Percentiles rank a stretch among this genome's conserved stretches.
These are phyloP conservation scores for Acomys russatus DNA, from an alignment of 2,797 vertebrate genomes.

Conservation along the genomic window DNA sequence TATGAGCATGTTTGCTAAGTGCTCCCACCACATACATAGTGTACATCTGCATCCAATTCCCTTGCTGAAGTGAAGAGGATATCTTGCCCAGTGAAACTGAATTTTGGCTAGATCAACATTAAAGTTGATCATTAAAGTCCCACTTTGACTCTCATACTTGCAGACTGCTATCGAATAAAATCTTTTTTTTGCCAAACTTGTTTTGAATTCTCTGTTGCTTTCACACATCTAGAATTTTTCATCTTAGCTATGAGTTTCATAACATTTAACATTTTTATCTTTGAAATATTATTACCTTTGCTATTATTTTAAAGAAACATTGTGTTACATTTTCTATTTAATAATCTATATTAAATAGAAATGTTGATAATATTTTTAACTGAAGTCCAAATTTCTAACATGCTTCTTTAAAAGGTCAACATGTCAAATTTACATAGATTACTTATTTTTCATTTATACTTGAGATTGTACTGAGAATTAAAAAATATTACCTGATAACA, in stretches of 20 bases:
- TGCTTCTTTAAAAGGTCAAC: background rate
- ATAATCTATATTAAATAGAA: background rate
- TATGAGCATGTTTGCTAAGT: background rate
- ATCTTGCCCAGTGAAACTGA: background rate
- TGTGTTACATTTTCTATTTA: background rate
- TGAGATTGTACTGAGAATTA: background rate
- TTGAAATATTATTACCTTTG: background rate
- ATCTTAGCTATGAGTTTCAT: background rate
- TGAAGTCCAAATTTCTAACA: background rate
- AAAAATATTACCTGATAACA: background rate
- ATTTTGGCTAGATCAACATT: background rate
- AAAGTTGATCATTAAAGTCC: background rate
- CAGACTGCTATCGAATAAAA: background rate
- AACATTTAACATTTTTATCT: background rate
- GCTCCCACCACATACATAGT: background rate
- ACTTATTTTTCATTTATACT: background rate
- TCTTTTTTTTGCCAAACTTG: background rate
- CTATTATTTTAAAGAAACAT: background rate
- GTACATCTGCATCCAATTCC: background rate
- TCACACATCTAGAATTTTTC: background rate
- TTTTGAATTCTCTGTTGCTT: background rate
- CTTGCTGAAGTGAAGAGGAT: background rate
- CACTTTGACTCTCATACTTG: background rate
- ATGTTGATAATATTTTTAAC: background rate
- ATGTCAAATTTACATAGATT: background rate